Conservation (phyloP, 2,888 invertebrate species). For the Calliscelio sp. region DNA sequence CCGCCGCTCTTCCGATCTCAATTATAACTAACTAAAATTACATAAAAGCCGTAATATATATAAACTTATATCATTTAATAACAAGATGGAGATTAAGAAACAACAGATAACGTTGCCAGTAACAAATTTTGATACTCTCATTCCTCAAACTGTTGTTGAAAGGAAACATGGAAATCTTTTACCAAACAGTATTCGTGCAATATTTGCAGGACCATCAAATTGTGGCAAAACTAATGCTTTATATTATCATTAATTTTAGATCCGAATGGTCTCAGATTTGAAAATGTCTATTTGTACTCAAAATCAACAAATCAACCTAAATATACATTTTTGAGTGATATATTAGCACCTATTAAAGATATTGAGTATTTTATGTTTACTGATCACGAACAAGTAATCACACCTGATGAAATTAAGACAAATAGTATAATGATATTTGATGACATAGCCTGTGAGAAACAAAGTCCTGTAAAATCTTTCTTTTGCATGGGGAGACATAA, state of each 20-base stretch:
- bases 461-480: background rate
- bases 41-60: background rate
- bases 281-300: slow-evolving; percentile 4
- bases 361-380: background rate
- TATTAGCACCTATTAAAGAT: background rate
- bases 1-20: too few species aligned
- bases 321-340: background rate
- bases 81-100: background rate
- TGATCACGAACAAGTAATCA: background rate
- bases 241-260: background rate
- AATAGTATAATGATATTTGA: background rate
- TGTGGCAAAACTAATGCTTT: background rate
- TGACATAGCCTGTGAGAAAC: background rate
- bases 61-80: background rate
- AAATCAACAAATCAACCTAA: background rate
- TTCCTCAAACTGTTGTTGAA: background rate
- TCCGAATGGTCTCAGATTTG: slow-evolving; percentile 1
- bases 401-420: background rate
- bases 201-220: background rate
- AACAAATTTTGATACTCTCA: slow-evolving; percentile 1
- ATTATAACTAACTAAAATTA: background rate
- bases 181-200: slow-evolving; percentile 2
- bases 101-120: slow-evolving; percentile 5
- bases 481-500: background rate
- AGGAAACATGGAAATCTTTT: slow-evolving; percentile 1